Conservation (phyloP, 1,140 invertebrate species). For the Wiebesia pumilae region DNA sequence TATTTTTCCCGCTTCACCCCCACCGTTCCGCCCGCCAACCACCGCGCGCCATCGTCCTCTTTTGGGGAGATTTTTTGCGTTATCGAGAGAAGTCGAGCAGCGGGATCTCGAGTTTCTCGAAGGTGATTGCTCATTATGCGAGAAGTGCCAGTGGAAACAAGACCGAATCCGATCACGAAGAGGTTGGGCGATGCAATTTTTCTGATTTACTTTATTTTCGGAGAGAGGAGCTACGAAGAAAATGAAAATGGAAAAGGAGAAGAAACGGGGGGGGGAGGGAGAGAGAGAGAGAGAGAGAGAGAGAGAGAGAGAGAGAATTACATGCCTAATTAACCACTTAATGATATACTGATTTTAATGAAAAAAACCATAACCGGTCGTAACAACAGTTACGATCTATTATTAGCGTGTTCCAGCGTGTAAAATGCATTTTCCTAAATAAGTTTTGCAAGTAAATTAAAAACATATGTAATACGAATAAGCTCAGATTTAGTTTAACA, state of each 20-base stretch:
- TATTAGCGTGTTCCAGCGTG: too few relatives aligned
- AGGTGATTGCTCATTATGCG: constrained; percentile 24
- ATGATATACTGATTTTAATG: too few relatives aligned
- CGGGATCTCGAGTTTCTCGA: background rate
- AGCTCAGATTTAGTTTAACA: too few relatives aligned
- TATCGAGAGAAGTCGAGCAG: background rate
- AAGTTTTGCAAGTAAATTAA: background rate
- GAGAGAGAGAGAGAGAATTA: too few relatives aligned
- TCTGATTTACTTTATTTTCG: background rate
- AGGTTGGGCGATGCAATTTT: background rate
- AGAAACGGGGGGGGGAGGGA: background rate
- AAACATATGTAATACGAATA: too few relatives aligned
- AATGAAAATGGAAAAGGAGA: background rate
- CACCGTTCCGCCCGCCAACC: background rate
- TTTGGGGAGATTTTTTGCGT: background rate
- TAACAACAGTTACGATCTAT: too few relatives aligned
- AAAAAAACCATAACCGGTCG: too few relatives aligned
- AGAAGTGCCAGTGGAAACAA: constrained; percentile 16
- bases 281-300: background rate
- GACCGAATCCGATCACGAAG: constrained; percentile 12
- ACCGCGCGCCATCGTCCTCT: background rate
- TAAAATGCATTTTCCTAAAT: too few relatives aligned
- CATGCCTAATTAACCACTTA: too few relatives aligned
- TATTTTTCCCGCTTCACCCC: background rate
- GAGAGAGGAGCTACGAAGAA: background rate